Evolutionary conservation across 2,113 vertebrate genomes (phyloP).

Genomic region (Malurus melanocephalus): DNA sequence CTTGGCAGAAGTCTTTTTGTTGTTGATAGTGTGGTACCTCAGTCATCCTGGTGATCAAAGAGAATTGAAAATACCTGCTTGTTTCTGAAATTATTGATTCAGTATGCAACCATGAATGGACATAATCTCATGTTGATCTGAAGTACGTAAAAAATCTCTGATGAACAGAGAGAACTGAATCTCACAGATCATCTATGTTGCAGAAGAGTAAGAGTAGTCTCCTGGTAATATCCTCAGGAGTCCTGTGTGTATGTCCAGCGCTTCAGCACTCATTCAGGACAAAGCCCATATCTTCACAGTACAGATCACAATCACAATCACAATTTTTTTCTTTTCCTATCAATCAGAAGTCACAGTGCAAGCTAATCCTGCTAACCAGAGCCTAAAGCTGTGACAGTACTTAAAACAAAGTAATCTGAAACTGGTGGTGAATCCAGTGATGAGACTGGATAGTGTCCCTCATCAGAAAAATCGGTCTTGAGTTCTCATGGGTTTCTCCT

Average conservation of each 20-base stretch:
- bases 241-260: rapidly evolving
- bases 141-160: background rate
- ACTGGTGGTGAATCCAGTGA: background rate
- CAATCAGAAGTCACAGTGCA: background rate
- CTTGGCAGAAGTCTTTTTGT: background rate
- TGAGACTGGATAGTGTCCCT: background rate
- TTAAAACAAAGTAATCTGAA: background rate
- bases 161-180: background rate
- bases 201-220: background rate
- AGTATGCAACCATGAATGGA: background rate
- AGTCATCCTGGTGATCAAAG: background rate
- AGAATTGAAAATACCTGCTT: background rate
- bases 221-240: background rate
- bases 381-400: background rate
- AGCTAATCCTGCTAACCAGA: background rate
- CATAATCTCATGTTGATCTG: background rate
- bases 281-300: background rate
- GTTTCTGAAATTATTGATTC: background rate
- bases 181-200: background rate
- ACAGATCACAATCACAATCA: background rate
- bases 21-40: background rate
- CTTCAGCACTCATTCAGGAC: background rate
- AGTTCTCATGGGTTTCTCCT: background rate
- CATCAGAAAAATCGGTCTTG: background rate
- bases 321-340: background rate